Evolutionary conservation across 2,797 vertebrate species (phyloP), one percentile per base, ranked within the genome.

Genomic region (Todus mexicanus): DNA sequence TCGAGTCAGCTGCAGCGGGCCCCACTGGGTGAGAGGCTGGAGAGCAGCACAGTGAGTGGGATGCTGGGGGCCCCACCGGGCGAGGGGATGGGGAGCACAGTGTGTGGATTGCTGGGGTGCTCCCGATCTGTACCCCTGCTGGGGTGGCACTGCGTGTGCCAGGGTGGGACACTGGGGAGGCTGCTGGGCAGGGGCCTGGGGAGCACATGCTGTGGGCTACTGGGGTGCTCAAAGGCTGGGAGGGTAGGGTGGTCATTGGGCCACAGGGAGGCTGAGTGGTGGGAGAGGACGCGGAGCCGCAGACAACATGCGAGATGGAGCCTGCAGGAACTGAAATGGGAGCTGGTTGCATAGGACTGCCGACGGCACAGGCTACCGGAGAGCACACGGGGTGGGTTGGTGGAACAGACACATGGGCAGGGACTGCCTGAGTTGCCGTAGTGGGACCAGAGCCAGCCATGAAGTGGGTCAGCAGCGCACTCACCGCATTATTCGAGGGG

Each of bases 391-490:
- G 35, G 9, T 94, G 87, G 29, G 89, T 56, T 6, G 73, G 50
- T 0, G 82, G 72, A 57, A 79, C 81, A 26, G 94, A 31, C 25
- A 92, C 16, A 8, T 89, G 75, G 16, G 81, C 26, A 47, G 95
- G 89, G 23, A 91, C 92, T 10, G 82, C 76, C 48, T 95, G 93
- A 11, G 89, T 12, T 50, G 66, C 40, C 4, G 15, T 43, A 5
- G 9, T 45, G 21, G 95, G 87, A 59, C 35, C 31, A 4, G 96
- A 77, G 29, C 95, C 95, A n/a, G 73, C 89, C 90, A 95, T 94
- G 63, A 96, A 81, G 22, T 96, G 95, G 29, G 91, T 94, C 68
- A 96, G 66, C 51, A 96, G 38, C 0, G 96, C 92, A 81, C 90
- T 95, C 87, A 96, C 91, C 8, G 96, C 96, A 21, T 96, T 96